Evolutionary conservation across 2,113 vertebrate species (phyloP), one percentile per base, ranked within the genome.

Genomic region (Oplegnathus fasciatus): DNA sequence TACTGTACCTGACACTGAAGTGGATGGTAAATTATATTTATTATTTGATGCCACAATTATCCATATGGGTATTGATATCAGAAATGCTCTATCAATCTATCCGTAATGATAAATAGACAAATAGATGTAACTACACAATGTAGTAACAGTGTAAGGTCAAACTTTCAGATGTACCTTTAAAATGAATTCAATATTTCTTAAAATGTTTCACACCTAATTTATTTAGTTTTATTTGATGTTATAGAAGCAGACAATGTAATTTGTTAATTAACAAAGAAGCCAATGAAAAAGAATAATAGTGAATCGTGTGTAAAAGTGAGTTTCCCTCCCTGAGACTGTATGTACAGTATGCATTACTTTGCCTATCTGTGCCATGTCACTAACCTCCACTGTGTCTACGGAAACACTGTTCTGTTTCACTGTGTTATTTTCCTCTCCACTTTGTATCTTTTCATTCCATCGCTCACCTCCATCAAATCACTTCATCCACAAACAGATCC

Each of bases 401-500:
- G 94, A 95, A 96, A 71, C 96, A 96, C 94, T 96, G 96, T 97
- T 92, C 96, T 97, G 96, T 98, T 98, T 99, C 97, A 99, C 97
- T 97, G 96, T 97, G 89, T 95, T 97, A 95, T 94, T 96, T 97
- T 97, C 97, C 97, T 97, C 97, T 97, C 96, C 97, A 96, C 89
- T 93, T 96, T 97, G 96, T 97, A 95, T 97, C 96, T 97, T 74
- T 83, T 78, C 96, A 92, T 90, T 83, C 97, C 97, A 98, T 97
- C 93, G 97, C 96, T 97, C 97, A 97, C 96, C 96, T 96, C 95
- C 97, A 98, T 98, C 97, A 90, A 91, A 94, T 92, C 97, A 94
- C 97, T 96, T 96, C 96, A 97, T 96, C 96, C 92, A 93, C 96
- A 96, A 95, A 98, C 97, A 99, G 98, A 97, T 97, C 97, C 96